These are phyloP conservation scores for Callithrix jacchus DNA, from an alignment of 2,113 vertebrate genomes.

Conservation along the genomic window DNA sequence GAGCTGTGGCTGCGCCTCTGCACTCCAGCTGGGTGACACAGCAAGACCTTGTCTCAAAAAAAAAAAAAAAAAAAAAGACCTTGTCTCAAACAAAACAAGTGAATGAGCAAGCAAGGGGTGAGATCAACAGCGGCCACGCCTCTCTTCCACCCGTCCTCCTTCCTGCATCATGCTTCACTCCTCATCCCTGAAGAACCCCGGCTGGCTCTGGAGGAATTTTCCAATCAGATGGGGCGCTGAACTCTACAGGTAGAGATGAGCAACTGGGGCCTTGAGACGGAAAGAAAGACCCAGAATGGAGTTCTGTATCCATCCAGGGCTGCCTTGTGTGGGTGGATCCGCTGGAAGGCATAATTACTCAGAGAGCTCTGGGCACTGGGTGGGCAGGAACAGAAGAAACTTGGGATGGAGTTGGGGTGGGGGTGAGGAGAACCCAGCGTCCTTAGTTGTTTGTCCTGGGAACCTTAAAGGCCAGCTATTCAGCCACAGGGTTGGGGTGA, in stretches of 20 bases:
- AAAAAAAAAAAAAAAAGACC: no score
- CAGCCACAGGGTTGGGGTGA: not conserved
- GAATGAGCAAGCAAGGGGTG: not conserved
- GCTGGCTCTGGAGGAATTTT: constrained; percentile 50
- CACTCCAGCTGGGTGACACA: not conserved
- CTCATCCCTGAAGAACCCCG: not conserved
- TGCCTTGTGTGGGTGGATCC: not conserved
- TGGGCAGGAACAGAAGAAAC: no score
- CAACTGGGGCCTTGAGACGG: not conserved
- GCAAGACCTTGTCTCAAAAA: not conserved
- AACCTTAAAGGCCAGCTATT: not conserved
- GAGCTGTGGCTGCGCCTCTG: not conserved
- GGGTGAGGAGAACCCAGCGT: not conserved
- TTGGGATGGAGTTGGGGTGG: not conserved
- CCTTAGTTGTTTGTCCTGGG: not conserved
- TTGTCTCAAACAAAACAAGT: not conserved
- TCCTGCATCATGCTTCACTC: not conserved
- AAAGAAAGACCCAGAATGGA: not conserved
- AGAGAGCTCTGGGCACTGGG: not conserved
- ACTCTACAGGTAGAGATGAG: constrained; percentile 2
- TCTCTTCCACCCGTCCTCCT: not conserved
- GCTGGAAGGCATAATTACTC: not conserved
- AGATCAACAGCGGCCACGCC: not conserved
- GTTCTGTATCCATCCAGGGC: not conserved
- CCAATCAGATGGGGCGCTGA: not conserved